Percentiles rank a stretch among this genome's conserved stretches.
phyloP scores from a whole-genome alignment of 2,113 vertebrate species.

The Oncorhynchus gorbuscha region DNA sequence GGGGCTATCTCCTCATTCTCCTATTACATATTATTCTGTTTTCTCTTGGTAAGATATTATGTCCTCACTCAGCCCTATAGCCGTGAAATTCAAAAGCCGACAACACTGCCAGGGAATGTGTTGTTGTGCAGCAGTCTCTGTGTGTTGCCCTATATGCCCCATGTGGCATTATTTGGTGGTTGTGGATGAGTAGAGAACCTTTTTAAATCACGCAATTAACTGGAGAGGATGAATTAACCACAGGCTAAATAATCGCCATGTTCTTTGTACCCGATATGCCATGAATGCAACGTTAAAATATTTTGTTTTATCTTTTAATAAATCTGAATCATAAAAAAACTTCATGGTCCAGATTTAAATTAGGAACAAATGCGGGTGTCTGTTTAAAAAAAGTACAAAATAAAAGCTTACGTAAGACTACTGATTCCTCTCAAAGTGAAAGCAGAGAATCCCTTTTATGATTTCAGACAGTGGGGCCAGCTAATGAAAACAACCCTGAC shows the following conservation, averaged over 20 bases:
- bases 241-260: slow-evolving; percentile 7
- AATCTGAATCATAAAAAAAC: slow-evolving; percentile 17
- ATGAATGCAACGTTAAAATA: slow-evolving; percentile 19
- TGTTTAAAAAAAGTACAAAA: not conserved
- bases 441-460: slow-evolving; percentile 13
- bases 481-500: not conserved
- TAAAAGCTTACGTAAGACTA: not conserved
- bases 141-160: not conserved
- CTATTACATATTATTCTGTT: not conserved
- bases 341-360: slow-evolving; percentile 43
- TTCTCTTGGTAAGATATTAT: not conserved
- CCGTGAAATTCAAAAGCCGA: not conserved
- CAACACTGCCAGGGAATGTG: not conserved
- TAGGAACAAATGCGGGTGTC: slow-evolving; percentile 24
- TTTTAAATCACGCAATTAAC: slow-evolving; percentile 51
- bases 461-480: not conserved
- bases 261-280: slow-evolving; percentile 22
- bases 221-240: slow-evolving; percentile 19
- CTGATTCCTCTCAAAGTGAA: not conserved
- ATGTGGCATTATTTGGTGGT: slow-evolving; percentile 23
- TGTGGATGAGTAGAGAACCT: slow-evolving; percentile 11
- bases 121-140: not conserved
- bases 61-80: no score
- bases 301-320: slow-evolving; percentile 39
- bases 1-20: not conserved